These are phyloP conservation scores for Champsocephalus gunnari DNA, from an alignment of 2,797 vertebrate species.

Conservation along the genomic window DNA sequence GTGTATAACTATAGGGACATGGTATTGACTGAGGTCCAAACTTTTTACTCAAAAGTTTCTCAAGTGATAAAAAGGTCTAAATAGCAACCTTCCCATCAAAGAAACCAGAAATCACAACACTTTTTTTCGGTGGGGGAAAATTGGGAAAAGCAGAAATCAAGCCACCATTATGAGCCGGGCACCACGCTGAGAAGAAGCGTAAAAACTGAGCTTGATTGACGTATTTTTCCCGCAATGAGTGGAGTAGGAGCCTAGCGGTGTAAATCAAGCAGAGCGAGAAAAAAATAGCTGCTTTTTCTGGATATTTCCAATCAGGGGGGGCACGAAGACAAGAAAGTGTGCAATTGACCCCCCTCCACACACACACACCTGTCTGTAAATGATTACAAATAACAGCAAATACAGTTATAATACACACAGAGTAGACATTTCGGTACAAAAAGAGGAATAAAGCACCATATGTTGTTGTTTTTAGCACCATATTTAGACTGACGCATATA, in stretches of 20 bases:
- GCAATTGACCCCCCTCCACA: slow-evolving; percentile 19
- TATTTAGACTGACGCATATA: slow-evolving; percentile 1
- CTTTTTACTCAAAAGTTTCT: slow-evolving; percentile 3
- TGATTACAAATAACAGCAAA: slow-evolving; percentile 27
- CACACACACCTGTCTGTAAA: slow-evolving; percentile 5
- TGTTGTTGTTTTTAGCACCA: neutral
- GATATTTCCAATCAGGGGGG: slow-evolving; percentile 55
- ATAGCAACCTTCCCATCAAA: slow-evolving; percentile 15
- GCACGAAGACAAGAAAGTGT: slow-evolving; percentile 14
- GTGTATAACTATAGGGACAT: neutral
- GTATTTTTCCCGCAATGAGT: slow-evolving; percentile 31
- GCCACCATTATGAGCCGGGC: slow-evolving; percentile 37
- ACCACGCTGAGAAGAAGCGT: slow-evolving; percentile 42
- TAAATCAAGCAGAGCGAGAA: slow-evolving; percentile 40
- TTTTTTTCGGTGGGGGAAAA: slow-evolving; percentile 7
- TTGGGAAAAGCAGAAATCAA: slow-evolving; percentile 51
- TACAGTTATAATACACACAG: slow-evolving; percentile 11
- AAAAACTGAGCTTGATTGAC: slow-evolving; percentile 64
- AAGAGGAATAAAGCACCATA: neutral
- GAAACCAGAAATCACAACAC: neutral
- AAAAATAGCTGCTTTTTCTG: slow-evolving; percentile 36
- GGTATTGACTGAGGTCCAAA: slow-evolving; percentile 21
- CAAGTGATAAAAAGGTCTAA: slow-evolving; percentile 25
- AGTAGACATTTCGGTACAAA: slow-evolving; percentile 7
- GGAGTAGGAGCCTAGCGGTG: slow-evolving; percentile 26